Conservation (phyloP, 2,797 vertebrate species). For the Hypotaenidia philippensis region DNA sequence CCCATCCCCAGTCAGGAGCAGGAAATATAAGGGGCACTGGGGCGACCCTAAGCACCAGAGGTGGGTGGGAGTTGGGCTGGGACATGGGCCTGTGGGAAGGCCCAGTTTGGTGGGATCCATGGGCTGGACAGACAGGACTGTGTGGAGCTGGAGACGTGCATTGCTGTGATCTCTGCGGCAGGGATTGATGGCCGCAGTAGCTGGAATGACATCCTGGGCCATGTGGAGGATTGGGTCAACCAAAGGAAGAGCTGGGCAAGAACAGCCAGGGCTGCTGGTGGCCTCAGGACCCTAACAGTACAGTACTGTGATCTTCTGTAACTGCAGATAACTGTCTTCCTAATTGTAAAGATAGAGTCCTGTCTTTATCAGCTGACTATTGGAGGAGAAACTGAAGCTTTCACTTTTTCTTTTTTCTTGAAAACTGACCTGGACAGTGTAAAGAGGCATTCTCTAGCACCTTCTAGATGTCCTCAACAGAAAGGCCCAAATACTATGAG, state of each 20-base stretch:
- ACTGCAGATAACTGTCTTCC: background rate
- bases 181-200: background rate
- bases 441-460: background rate
- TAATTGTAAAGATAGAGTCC: background rate
- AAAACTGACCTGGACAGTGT: background rate
- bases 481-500: background rate
- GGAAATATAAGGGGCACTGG: fast-evolving
- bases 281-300: background rate
- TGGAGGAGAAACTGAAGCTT: background rate
- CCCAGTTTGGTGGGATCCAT: fast-evolving
- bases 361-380: background rate
- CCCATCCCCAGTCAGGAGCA: background rate
- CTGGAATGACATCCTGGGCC: background rate
- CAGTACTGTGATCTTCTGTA: background rate
- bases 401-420: background rate
- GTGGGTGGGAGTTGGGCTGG: background rate
- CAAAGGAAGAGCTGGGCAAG: fast-evolving
- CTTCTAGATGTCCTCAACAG: background rate
- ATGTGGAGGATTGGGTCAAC: fast-evolving
- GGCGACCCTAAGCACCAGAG: background rate
- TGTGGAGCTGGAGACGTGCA: background rate
- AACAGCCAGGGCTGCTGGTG: background rate
- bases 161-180: background rate
- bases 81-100: fast-evolving
- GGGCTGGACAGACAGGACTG: background rate